These are phyloP conservation scores for Nemopilema nomurai DNA, from an alignment of 30 jellyfish, hydroid and myxozoan species.

Conservation along the genomic window DNA sequence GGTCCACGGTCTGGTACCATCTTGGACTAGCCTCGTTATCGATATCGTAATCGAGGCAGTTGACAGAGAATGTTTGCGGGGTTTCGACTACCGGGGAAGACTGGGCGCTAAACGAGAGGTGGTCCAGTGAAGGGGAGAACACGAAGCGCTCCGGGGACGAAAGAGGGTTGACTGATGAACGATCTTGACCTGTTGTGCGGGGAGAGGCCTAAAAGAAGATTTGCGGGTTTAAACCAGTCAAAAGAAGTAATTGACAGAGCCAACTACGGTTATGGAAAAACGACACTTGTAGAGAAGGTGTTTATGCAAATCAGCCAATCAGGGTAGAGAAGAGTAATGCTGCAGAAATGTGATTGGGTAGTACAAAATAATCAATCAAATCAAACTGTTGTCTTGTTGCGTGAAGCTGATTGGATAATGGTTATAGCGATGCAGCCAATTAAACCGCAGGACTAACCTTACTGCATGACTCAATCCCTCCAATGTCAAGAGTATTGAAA, in stretches of 20 bases:
- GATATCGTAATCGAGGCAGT: constrained; percentile 41
- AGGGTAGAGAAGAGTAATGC: no score
- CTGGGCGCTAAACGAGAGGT: background rate
- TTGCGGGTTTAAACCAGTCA: no score
- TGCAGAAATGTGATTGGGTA: no score
- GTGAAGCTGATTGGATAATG: no score
- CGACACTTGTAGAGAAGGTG: no score
- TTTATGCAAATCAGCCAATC: no score
- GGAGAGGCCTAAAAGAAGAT: background rate
- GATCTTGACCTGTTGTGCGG: background rate
- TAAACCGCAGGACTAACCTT: background rate
- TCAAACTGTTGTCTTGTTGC: no score
- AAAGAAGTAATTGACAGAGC: no score
- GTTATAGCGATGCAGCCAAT: background rate
- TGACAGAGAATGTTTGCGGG: constrained; percentile 50
- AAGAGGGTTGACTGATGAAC: background rate
- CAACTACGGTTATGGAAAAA: no score
- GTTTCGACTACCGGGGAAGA: constrained; percentile 16
- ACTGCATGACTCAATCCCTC: background rate
- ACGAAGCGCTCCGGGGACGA: background rate
- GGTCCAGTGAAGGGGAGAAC: background rate
- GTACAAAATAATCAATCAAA: no score
- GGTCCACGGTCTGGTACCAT: constrained; percentile 28
- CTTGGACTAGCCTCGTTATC: constrained; percentile 28
- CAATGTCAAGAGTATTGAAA: background rate